Base-by-base conservation (phyloP, 2,888 invertebrate genomes). In the Tenthredo distinguenda region DNA sequence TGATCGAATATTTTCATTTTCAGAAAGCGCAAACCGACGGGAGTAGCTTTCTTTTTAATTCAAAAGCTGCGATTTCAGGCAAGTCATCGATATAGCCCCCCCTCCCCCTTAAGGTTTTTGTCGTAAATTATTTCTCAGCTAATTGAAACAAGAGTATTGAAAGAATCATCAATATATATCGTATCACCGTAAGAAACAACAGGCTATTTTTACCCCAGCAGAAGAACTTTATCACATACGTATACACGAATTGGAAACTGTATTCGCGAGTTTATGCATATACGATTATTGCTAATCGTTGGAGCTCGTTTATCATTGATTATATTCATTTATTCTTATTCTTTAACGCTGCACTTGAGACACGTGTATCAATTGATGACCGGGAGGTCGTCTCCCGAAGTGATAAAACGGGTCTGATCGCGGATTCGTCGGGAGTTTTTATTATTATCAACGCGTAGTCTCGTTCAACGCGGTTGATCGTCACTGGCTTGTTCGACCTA, bases 281-380 rank as follows among this genome's bases (percentile, higher is more conserved):
- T 55, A 55, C 6, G 55, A n/a, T 55, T 55, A 55, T n/a, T n/a
- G n/a, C 6, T 55, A 34, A 34, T 71, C 34, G n/a, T 5, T 4
- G 21, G 0, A 40, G 74, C 15, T 43, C 34, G 18, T 74, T 43
- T 12, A 26, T 74, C 43, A 10, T 74, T 21, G 40, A 55, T 74
- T 43, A 21, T 43, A 18, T 74, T 21, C 10, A 40, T 26, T 43
- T 43, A 12, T 43, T 47, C 9, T 74, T 10, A n/a, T 40, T 15
- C 9, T 68, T 68, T 6, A 68, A 34, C 68, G 34, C 34, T 68
- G 68, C 68, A 68, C 18, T 68, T 68, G 34, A 34, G 68, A 68
- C 68, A 68, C 68, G 68, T 68, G 68, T 68, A 68, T 68, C 68
- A 34, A 68, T 68, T 31, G 68, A 68, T 68, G 34, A 68, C 68